Base-by-base conservation (phyloP, 2,797 vertebrate genomes). In the Sphenopsis melanotis region DNA sequence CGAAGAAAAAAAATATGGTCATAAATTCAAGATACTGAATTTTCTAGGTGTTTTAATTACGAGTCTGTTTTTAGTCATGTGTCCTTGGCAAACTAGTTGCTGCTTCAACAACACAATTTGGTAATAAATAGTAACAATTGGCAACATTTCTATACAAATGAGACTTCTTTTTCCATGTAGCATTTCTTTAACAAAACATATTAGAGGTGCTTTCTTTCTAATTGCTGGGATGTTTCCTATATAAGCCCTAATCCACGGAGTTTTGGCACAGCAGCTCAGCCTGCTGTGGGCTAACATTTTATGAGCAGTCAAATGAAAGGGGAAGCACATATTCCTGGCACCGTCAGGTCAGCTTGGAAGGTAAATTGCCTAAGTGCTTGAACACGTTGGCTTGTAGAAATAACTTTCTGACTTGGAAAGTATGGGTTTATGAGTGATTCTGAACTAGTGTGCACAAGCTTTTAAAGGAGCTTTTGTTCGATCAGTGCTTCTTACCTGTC, bases 361-460 rank as follows among this genome's bases (percentile, higher is more conserved):
- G 74, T 82, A 76, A 80, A 69, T 80, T 92, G 57, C 70, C 47
- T 57, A 55, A 94, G 50, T 82, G 76, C 57, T 81, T 89, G 66
- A 93, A 83, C 79, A 76, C 10, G 56, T 92, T 95, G 76, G n/a
- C 63, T 93, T 95, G 50, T 27, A 87, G 83, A 94, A 91, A 75
- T 69, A 81, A 82, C 50, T 81, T 76, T 69, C 47, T 91, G 77
- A 18, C 81, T 74, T 92, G 79, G 83, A 59, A 92, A 78, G 52
- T 44, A 57, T 63, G 32, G 41, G 37, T 90, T 47, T 82, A 5
- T 85, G 80, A 95, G 80, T 80, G 83, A 42, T 93, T 52, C 91
- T 77, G 71, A 83, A 68, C 82, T 59, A 91, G 81, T 46, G 34
- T 50, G 46, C 52, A 61, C 89, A 94, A 55, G 80, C 61, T 94